Evolutionary conservation across 2,113 vertebrate genomes (phyloP), one percentile per base, ranked within the genome.

Genomic region (Mesocricetus auratus): DNA sequence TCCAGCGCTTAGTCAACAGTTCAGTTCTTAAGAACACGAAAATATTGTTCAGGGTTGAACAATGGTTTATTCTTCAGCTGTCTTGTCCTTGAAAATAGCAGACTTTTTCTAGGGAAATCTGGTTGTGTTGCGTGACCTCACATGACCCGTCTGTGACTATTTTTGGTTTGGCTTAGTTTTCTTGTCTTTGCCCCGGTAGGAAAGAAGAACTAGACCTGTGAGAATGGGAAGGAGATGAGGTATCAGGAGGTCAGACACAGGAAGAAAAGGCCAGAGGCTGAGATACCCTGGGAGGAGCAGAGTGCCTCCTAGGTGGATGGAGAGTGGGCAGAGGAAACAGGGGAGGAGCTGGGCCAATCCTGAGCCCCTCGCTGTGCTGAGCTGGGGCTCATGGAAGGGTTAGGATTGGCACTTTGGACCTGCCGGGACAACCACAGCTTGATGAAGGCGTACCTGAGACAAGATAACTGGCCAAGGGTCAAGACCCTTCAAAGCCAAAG

Each of bases 1-100:
- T 26, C 8, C 19, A 64, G 82, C 9, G n/a, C 58, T 83, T 83
- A 29, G 45, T 73, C 78, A 69, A 64, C 88, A 56, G 29, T 56
- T 16, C 73, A 82, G 53, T 75, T 39, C 31, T 89, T 68, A 69
- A 91, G 16, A 68, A 88, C 3, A 53, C 5, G 62, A 33, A 83
- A 77, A 79, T 45, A 45, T 33, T 53, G 58, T 60, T 89, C 39
- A 53, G 17, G 47, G 50, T 33, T 26, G 56, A 86, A 33, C 19
- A 85, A 33, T 17, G 33, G 10, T 79, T 66, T 47, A 56, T 56
- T 58, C 42, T 21, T 36, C 45, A 66, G 62, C 13, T 78, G 50
- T 86, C 73, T 86, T 79, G 73, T 96, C 15, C 77, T 78, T 78
- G 50, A 36, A 31, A 82, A 91, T 6, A 90, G 31, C 24, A 75